Evolutionary conservation across 2,888 invertebrate species (phyloP).

Genomic region (Cartodere bifasciata): DNA sequence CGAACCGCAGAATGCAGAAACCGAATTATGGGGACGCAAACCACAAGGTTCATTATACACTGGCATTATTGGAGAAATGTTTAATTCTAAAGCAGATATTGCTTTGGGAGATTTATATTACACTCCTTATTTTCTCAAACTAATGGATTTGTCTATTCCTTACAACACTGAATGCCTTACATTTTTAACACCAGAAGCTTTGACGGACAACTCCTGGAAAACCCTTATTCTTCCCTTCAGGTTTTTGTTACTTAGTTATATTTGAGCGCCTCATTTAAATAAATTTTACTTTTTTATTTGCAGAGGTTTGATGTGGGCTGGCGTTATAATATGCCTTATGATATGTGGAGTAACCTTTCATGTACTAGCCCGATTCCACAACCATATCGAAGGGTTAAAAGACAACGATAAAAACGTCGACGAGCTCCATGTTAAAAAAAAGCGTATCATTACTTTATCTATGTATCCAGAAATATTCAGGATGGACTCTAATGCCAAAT

Average conservation of each 20-base stretch:
- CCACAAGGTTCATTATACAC: constrained; percentile 52
- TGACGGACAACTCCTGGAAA: constrained; percentile 73
- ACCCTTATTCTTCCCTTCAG: constrained; percentile 68
- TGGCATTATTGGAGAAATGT: constrained; percentile 64
- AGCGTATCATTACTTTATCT: constrained; percentile 20
- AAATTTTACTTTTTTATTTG: constrained; percentile 3
- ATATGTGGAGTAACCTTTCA: constrained; percentile 54
- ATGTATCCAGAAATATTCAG: constrained; percentile 20
- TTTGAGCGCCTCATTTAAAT: no score
- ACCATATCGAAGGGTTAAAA: constrained; percentile 29
- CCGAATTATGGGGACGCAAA: constrained; percentile 55
- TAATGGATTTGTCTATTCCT: constrained; percentile 62
- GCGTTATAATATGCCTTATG: constrained; percentile 53
- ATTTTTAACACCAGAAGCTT: constrained; percentile 69
- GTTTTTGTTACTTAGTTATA: no score
- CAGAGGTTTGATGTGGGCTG: constrained; percentile 62
- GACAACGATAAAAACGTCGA: constrained; percentile 18
- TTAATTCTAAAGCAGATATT: constrained; percentile 52
- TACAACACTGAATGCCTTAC: constrained; percentile 76
- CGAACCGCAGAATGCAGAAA: constrained; percentile 45
- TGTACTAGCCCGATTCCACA: constrained; percentile 47
- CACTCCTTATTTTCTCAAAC: constrained; percentile 50
- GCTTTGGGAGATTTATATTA: constrained; percentile 70
- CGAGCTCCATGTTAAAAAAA: constrained; percentile 15
- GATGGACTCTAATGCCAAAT: constrained; percentile 24